Percentiles rank a stretch among this genome's conserved stretches.
phyloP scores from a whole-genome alignment of 2,888 invertebrate species.

The Synergus umbraculus region DNA sequence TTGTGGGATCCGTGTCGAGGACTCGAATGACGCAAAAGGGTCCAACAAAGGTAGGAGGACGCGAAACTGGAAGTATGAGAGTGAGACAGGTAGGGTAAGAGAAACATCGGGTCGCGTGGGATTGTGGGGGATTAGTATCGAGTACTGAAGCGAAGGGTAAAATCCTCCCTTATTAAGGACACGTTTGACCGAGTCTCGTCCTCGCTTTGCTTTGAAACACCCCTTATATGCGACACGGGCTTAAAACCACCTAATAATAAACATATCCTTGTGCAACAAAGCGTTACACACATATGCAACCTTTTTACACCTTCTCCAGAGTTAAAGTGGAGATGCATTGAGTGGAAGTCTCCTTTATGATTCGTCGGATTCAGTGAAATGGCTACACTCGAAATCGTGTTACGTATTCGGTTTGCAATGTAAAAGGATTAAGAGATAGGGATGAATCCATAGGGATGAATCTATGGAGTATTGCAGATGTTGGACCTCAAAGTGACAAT shows the following conservation, averaged over 20 bases:
- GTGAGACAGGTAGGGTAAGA: slow-evolving; percentile 33
- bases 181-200: slow-evolving; percentile 38
- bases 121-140: slow-evolving; percentile 42
- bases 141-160: slow-evolving; percentile 41
- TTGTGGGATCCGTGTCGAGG: slow-evolving; percentile 23
- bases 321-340: slow-evolving; percentile 9
- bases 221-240: slow-evolving; percentile 3
- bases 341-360: slow-evolving; percentile 25
- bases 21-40: slow-evolving; percentile 33
- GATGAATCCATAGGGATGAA: neutral
- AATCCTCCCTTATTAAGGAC: slow-evolving; percentile 45
- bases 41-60: slow-evolving; percentile 11
- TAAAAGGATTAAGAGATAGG: slow-evolving; percentile 42
- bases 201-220: slow-evolving; percentile 41
- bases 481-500: neutral
- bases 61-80: slow-evolving; percentile 7
- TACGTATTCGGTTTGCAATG: slow-evolving; percentile 53
- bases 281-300: slow-evolving; percentile 9
- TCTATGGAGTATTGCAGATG: slow-evolving; percentile 13
- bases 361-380: slow-evolving; percentile 25
- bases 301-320: slow-evolving; percentile 34
- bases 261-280: slow-evolving; percentile 33
- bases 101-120: slow-evolving; percentile 41
- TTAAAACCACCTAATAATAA: slow-evolving; percentile 42
- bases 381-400: slow-evolving; percentile 62